Evolutionary conservation across 2,888 invertebrate species (phyloP), one percentile per base, ranked within the genome.

Genomic region (Corbicula japonica): DNA sequence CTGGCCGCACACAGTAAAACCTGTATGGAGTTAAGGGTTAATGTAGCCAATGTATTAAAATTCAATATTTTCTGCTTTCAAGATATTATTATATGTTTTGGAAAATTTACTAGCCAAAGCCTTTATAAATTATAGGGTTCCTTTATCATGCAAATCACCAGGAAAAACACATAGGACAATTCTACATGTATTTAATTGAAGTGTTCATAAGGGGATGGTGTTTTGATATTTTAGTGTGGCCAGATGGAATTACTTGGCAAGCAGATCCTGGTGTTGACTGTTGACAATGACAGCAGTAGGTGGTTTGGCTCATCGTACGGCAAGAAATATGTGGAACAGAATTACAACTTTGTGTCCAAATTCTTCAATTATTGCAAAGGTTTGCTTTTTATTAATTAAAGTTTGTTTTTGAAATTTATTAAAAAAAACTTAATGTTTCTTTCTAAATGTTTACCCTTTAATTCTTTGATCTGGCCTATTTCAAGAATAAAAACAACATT

Each of bases 311-410:
- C 72, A 23, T 15, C 35, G 28, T 41, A 38, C 23, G 68, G 52
- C 12, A 21, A 46, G 26, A 26, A 58, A 15, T 78, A 73, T 50
- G 63, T 50, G 1, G 15, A 41, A 15, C 58, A 69, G 12, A 69
- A n/a, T n/a, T n/a, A n/a, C n/a, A n/a, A n/a, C n/a, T n/a, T n/a
- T n/a, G n/a, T n/a, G n/a, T 21, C 34, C 10, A 35, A 69, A 12
- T 78, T 69, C 63, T 56, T 50, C 21, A 30, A 46, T 5, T 69
- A 63, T 26, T 69, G 73, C 26, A 60, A 56, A 62, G 78, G 78
- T 71, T 61, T 18, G 48, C 28, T 28, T 5, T 21, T 23, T 23
- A 38, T 1, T 61, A 12, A 28, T 61, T 41, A 28, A 18, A 15
- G 23, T 26, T 5, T 4, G 23, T 26, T 18, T 41, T 23, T 26